Evolutionary conservation across 2,888 invertebrate species (phyloP), one percentile per base, ranked within the genome.

Genomic region (Fissipunctia ypsillon): DNA sequence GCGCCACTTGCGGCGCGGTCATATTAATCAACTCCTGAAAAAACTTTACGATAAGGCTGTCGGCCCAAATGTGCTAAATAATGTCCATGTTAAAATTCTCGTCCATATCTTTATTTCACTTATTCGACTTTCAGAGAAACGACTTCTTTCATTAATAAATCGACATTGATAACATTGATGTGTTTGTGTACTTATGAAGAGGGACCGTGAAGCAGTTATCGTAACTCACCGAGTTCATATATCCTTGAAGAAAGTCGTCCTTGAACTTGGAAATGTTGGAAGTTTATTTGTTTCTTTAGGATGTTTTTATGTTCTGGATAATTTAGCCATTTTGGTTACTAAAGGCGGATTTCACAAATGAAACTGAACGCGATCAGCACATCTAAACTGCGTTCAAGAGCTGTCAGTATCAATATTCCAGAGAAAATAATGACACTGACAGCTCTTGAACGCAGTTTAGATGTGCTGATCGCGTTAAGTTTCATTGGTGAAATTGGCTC

Each of bases 121-220:
- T 25, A 35, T 59, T 63, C 1, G n/a, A 45, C 3, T 52, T n/a
- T 22, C 28, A 35, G 35, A 14, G 19, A 31, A 16, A 48, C 2
- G 1, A 48, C 31, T 28, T 59, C 14, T 31, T 43, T 52, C 14
- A 31, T 25, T 63, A 48, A 19, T 50, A 41, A 61, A 48, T 43
- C n/a, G 3, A 19, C n/a, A 31, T 50, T 38, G 22, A 63, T 61
- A 48, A 67, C 31, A 28, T 80, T 71, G 38, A 80, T 60, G 64
- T 64, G 31, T 69, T 69, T 75, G 75, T 80, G 72, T 78, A 38
- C 63, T 66, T 69, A 63, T 52, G 57, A 54, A 71, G 66, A 59
- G 28, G 28, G 31, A 48, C 35, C 50, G 54, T 66, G 54, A 35
- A 64, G 69, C 48, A 63, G 61, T 69, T 72, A 69, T 45, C 57